These are phyloP conservation scores for Amblyraja radiata DNA, from an alignment of 2,797 vertebrate species.

Conservation along the genomic window DNA sequence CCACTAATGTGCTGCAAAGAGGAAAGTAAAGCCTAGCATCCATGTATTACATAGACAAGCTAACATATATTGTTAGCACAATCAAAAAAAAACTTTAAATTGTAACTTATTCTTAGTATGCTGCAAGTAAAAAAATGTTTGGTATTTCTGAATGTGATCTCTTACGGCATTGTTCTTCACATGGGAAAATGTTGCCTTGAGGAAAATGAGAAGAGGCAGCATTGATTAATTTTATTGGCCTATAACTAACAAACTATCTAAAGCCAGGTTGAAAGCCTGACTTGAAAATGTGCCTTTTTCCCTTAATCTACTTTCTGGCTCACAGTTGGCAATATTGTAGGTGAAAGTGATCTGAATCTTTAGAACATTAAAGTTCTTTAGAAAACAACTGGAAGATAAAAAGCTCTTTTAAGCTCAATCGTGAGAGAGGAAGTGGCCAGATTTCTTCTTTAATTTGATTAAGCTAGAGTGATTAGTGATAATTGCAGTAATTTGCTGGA, in stretches of 20 bases:
- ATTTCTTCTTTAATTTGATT: background rate
- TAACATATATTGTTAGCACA: background rate
- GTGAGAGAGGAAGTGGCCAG: background rate
- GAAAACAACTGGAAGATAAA: background rate
- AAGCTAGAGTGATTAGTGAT: background rate
- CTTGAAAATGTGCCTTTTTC: background rate
- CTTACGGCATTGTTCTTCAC: background rate
- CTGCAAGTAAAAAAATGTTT: background rate
- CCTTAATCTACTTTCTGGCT: background rate
- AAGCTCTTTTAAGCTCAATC: background rate
- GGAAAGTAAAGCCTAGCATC: background rate
- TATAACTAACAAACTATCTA: background rate
- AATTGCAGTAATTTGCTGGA: background rate
- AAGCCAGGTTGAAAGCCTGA: background rate
- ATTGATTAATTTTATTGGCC: background rate
- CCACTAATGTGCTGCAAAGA: background rate
- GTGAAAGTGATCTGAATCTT: conserved; percentile 14
- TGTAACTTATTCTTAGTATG: background rate
- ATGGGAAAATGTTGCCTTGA: background rate
- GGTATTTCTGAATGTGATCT: background rate
- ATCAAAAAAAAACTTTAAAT: background rate
- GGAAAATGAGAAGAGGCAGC: background rate
- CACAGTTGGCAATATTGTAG: background rate
- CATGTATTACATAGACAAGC: background rate
- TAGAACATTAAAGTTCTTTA: background rate